Evolutionary conservation across 2,888 invertebrate species (phyloP).

Genomic region (Rotaria magnacalcarata): DNA sequence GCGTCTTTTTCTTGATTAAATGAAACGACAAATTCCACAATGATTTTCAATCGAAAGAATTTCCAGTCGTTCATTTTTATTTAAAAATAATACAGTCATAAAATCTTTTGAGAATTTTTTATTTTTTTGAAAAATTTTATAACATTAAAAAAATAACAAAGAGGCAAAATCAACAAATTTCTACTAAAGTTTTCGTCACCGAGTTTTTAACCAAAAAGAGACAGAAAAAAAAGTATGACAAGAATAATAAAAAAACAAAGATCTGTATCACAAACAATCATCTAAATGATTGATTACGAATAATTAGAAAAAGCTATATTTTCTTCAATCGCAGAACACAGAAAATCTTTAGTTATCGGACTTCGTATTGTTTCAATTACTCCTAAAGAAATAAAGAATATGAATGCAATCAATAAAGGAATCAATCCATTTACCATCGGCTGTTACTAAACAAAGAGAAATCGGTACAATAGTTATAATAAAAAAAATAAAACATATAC

Average conservation of each 20-base stretch:
- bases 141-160: no score
- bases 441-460: not conserved
- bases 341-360: not conserved
- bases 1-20: no score
- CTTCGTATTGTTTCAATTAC: not conserved
- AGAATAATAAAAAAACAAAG: not conserved
- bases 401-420: not conserved
- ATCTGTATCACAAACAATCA: not conserved
- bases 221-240: no score
- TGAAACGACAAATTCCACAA: no score
- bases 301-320: not conserved
- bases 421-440: not conserved
- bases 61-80: no score
- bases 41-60: no score
- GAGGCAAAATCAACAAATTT: no score
- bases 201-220: no score
- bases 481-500: not conserved
- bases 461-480: not conserved
- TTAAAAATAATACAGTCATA: no score
- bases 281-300: not conserved
- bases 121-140: no score
- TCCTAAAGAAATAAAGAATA: not conserved
- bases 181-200: no score
- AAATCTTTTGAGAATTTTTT: no score
- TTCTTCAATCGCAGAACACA: not conserved